Evolutionary conservation across 2,888 invertebrate genomes (phyloP).

Genomic region (Dysmachus trigonus): DNA sequence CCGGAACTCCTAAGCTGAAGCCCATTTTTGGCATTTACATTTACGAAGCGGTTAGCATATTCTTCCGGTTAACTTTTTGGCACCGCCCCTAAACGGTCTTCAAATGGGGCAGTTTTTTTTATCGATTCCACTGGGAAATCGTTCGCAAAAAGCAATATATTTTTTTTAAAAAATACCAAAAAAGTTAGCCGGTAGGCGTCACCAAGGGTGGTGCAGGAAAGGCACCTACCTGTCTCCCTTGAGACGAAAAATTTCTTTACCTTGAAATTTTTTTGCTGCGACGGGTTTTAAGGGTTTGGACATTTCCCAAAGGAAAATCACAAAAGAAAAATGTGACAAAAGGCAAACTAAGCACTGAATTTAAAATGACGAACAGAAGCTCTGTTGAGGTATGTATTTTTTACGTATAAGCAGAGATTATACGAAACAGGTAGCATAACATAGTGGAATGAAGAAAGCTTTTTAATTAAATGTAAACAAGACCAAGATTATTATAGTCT

Average conservation of each 20-base stretch:
- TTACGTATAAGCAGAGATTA: no score
- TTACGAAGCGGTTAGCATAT: not conserved
- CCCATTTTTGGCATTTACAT: not conserved
- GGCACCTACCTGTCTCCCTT: not conserved
- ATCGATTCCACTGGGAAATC: not conserved
- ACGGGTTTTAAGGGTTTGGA: not conserved
- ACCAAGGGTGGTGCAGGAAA: not conserved
- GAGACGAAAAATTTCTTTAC: not conserved
- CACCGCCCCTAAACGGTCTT: not conserved
- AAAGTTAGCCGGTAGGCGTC: not conserved
- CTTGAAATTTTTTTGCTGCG: not conserved
- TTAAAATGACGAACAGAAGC: not conserved
- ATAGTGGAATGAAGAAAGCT: not conserved
- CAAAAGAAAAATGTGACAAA: not conserved
- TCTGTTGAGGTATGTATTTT: not conserved
- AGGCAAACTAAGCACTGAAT: not conserved
- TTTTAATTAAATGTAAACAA: no score
- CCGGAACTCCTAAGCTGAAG: not conserved
- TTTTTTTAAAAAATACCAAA: not conserved
- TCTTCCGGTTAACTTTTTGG: not conserved
- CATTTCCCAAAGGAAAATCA: not conserved
- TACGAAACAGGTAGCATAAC: no score
- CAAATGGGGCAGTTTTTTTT: not conserved
- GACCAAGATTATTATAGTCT: no score
- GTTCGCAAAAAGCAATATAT: not conserved